Base-by-base conservation (phyloP, 2,113 vertebrate species). In the Pelusios castaneus region DNA sequence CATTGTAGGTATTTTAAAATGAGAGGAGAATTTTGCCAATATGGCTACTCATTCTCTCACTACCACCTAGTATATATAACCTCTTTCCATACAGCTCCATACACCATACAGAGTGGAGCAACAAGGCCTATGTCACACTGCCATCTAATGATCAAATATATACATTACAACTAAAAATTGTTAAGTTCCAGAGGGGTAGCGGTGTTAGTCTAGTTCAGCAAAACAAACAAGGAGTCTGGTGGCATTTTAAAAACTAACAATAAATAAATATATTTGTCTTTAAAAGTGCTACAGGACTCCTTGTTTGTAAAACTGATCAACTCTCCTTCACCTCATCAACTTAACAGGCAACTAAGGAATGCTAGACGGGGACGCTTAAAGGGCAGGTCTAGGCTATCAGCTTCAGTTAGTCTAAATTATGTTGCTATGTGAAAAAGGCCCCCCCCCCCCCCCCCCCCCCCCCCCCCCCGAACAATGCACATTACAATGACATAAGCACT, bases 81-180 rank as follows among this genome's bases (percentile, higher is more conserved):
- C 91, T 94, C 90, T 89, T 86, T 58, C 67, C 29, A 19, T 12
- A 19, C 17, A 4, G 41, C 13, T 55, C 63, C 51, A 58, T 81
- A 11, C 47, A 43, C 54, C 73, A 9, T 27, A 34, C 21, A 6
- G 29, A 73, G 41, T 52, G 58, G 58, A 5, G 63, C 47, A 27
- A 13, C 70, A 94, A 97, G 47, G 47, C 60, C 78, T 89, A 87
- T 91, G 75, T 91, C 96, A 97, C 95, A 96, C 89, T 97, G 93
- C 95, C 95, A 95, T 89, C 95, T 95, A 88, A 89, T 92, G 95
- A 90, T 88, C 19, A 94, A 96, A 34, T 19, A 27, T 58, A 90
- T 93, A 87, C 93, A 90, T 94, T 97, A 55, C 92, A 87, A n/a
- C 16, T 27, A 9, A 8, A 1, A 38, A 22, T 47, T 47, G 24